A percentile compares a stretch with the other conserved stretches of the same genome.
phyloP scores from a whole-genome alignment of 2,797 vertebrate species.

The Myripristis murdjan region DNA sequence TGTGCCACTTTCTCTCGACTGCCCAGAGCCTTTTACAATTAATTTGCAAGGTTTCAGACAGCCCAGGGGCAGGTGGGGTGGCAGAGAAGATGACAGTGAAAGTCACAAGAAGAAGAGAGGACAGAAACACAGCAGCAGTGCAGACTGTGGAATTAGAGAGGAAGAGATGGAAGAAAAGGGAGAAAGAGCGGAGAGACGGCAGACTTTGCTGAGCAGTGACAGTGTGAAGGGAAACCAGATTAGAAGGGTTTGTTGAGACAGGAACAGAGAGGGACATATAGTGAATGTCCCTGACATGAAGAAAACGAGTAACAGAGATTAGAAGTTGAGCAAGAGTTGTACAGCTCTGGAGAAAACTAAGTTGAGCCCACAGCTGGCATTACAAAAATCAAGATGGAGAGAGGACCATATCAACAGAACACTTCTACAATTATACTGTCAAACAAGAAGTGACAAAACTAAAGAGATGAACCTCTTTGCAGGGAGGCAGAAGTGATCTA shows the following conservation, averaged over 20 bases:
- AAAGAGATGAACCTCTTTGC: slow-evolving; percentile 1
- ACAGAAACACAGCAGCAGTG: neutral
- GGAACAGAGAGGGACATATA: slow-evolving; percentile 18
- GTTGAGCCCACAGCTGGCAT: no score
- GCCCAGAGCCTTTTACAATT: slow-evolving; percentile 26
- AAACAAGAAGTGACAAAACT: slow-evolving; percentile 9
- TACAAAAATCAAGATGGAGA: no score
- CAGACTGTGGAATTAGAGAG: neutral
- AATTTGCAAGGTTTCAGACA: slow-evolving; percentile 24
- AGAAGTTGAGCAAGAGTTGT: no score
- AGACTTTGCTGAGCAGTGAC: slow-evolving; percentile 25
- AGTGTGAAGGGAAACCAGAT: slow-evolving; percentile 36
- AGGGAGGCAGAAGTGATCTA: neutral
- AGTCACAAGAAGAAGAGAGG: slow-evolving; percentile 46
- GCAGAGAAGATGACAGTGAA: slow-evolving; percentile 40
- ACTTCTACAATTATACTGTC: neutral
- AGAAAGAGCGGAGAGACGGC: slow-evolving; percentile 1
- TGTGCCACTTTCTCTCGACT: slow-evolving; percentile 22
- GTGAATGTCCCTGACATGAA: neutral
- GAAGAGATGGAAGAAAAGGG: neutral
- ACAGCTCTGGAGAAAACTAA: no score
- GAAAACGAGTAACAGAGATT: neutral
- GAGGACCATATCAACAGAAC: no score
- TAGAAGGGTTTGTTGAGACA: neutral
- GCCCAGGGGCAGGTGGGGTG: slow-evolving; percentile 21